A percentile compares a stretch with the other conserved stretches of the same genome.
phyloP scores from a whole-genome alignment of 2,113 vertebrate genomes.

The Bubo bubo region DNA sequence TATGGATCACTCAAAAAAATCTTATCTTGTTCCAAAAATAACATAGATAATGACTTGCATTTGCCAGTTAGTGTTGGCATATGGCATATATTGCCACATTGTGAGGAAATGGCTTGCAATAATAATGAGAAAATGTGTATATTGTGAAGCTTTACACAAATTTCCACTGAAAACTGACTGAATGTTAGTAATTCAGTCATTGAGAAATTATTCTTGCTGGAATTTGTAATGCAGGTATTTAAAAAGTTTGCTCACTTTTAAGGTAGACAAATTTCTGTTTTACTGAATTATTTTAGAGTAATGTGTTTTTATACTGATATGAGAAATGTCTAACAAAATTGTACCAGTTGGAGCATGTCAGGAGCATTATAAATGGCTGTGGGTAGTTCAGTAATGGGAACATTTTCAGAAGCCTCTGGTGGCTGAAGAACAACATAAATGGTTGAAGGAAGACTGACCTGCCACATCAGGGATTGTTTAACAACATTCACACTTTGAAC shows the following conservation, averaged over 20 bases:
- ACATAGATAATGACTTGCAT: not conserved
- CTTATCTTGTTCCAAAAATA: slow-evolving; percentile 45
- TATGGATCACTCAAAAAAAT: not conserved
- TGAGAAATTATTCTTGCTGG: not conserved
- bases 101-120: not conserved
- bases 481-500: not conserved
- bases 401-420: not conserved
- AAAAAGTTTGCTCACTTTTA: not conserved
- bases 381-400: not conserved
- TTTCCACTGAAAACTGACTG: not conserved
- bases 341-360: not conserved
- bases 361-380: not conserved
- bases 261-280: not conserved
- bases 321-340: not conserved
- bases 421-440: not conserved
- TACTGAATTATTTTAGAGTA: not conserved
- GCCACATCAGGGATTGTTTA: not conserved
- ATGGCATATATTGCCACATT: not conserved
- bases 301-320: not conserved
- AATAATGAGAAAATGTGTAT: not conserved
- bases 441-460: not conserved
- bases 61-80: not conserved
- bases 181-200: not conserved
- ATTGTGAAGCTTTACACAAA: not conserved
- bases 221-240: not conserved